Evolutionary conservation across 1,140 invertebrate species (phyloP), one percentile per base, ranked within the genome.

Genomic region (Drosophila fuyamai): DNA sequence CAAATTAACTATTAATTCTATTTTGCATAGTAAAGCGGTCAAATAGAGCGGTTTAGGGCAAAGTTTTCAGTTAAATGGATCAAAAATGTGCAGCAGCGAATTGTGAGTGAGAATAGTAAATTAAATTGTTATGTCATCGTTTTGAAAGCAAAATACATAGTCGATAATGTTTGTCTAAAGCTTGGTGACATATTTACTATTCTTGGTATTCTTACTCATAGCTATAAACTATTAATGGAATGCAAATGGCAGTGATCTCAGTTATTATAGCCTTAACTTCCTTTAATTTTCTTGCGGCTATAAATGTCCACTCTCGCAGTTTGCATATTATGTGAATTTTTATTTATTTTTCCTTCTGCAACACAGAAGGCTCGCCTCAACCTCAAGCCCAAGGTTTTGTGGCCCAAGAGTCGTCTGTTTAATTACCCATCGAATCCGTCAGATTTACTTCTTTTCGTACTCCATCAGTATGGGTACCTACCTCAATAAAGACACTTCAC

Each of bases 401-500:
- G 53, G 9, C 67, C 27, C 32, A 50, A 47, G 38, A 51, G 41
- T 38, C 65, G 41, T 38, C 65, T 56, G 74, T 43, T 60, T 77
- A 77, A 77, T 77, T 77, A 70, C 48, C 62, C 70, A 63, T 75
- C 51, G 57, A 74, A 63, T 13, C 27, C 40, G 43, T 70, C 73
- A 50, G 48, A 36, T 59, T 66, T 35, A 46, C 73, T 65, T 72
- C 58, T 48, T 54, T 58, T 29, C 66, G 50, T 57, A 58, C 36
- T 70, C n/a, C 38, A 23, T 55, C 18, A 4, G 23, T 36, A 50
- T 51, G 60, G 51, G 16, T 77, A 51, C 81, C 81, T 81, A 66
- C 81, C 81, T 84, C 81, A 81, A 84, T 85, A 66, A 51, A 23
- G 36, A 54, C 35, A 70, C 75, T 50, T 77, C 82, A 86, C 82